These are phyloP conservation scores for Drepana arcuata DNA, from an alignment of 1,140 invertebrate species.

Conservation along the genomic window DNA sequence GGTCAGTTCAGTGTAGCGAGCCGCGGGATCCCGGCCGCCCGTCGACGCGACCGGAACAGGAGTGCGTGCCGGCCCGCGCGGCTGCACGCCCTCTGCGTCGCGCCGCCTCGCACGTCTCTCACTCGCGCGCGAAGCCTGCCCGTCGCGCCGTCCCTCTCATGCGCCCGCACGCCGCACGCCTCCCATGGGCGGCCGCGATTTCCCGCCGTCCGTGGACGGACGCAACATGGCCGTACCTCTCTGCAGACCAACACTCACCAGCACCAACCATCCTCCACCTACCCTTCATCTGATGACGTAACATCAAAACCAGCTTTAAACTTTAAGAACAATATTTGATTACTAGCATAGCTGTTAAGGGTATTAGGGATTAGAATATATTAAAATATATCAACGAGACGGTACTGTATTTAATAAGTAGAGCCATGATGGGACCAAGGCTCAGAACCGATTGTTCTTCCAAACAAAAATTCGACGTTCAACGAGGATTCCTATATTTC, in stretches of 20 bases:
- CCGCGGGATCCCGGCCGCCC: slow-evolving; percentile 62
- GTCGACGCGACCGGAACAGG: slow-evolving; percentile 65
- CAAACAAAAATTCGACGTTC: no score
- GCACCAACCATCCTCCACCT: slow-evolving; percentile 23
- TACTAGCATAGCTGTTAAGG: no score
- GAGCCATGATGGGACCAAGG: no score
- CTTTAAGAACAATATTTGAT: no score
- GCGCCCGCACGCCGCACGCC: slow-evolving; percentile 45
- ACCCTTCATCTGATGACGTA: no score
- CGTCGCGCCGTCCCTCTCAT: slow-evolving; percentile 35
- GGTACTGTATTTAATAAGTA: no score
- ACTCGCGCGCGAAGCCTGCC: slow-evolving; percentile 16
- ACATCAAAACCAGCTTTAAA: no score
- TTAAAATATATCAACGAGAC: no score
- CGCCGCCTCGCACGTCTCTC: slow-evolving; percentile 47
- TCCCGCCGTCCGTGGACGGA: slow-evolving; percentile 44
- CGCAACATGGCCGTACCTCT: slow-evolving; percentile 62
- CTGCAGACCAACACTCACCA: slow-evolving; percentile 37
- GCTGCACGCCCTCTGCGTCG: slow-evolving; percentile 57
- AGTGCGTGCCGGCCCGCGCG: slow-evolving; percentile 49
- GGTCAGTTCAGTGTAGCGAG: slow-evolving; percentile 53
- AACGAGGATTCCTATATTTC: no score
- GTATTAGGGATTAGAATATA: no score
- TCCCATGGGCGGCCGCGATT: slow-evolving; percentile 67
- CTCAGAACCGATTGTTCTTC: no score